Evolutionary conservation across 2,797 vertebrate genomes (phyloP), one percentile per base, ranked within the genome.

Genomic region (Pipistrellus nathusii): DNA sequence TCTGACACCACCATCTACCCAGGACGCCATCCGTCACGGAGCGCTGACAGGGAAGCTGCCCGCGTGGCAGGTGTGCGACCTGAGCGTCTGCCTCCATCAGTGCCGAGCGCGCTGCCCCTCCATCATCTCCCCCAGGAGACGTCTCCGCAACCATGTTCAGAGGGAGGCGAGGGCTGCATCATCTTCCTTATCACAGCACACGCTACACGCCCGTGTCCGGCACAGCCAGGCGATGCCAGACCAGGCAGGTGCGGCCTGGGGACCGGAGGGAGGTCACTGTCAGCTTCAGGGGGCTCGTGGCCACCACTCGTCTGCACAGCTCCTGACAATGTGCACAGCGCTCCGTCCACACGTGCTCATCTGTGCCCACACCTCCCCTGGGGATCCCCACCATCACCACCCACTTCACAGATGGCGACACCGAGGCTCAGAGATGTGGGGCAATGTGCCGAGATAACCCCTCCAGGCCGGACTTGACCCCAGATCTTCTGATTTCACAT

Each of bases 101-200:
- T 71, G 48, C 68, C 69, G 17, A 1, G 6, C 3, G 0, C 0
- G 7, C 51, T 0, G 0, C 35, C 25, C 66, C 85, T 84, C 2
- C 0, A 3, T 62, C 0, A 2, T 90, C 69, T 55, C 18, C 68
- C 86, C 80, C 32, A 0, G 30, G 83, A 95, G 94, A 89, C 55
- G 17, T 91, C 93, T 95, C 95, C 93, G 94, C 72, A 59, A 85
- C 68, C 27, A 41, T 57, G 82, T 89, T 88, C 86, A 95, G 85
- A 55, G 46, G 89, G 62, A 92, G 77, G 62, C 48, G 94, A 93
- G 23, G 91, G 93, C 90, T 89, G 57, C 62, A 73, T 93, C 81
- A 69, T 46, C 69, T 90, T 68, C 82, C 78, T 78, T 75, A 1
- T n/a, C 27, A n/a, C 21, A 21, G 17, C n/a, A 44, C 80, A 66